Base-by-base conservation (phyloP, 2,797 vertebrate species). In the Meriones psammophilus region DNA sequence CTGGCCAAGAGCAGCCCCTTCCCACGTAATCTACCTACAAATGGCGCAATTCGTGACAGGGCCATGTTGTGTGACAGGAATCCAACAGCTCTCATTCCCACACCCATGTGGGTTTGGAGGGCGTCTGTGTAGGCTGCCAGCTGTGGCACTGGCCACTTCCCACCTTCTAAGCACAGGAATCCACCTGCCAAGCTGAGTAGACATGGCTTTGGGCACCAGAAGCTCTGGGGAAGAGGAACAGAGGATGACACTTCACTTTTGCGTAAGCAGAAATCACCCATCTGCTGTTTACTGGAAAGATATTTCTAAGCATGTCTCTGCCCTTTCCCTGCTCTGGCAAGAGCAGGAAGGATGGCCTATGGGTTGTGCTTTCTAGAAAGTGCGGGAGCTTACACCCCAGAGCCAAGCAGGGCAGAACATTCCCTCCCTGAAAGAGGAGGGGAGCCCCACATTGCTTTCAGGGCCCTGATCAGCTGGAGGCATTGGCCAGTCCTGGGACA, bases 271-370 rank as follows among this genome's bases (percentile, higher is more conserved):
- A 24, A 86, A 39, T 56, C 80, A 56, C 24, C 50, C 18, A 76
- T 88, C 71, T 0, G 2, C 73, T 42, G 30, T 33, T 74, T 33
- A 13, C 1, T 15, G 80, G 92, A 30, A 81, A 74, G 73, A 30
- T 39, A 50, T 13, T 68, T 64, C 89, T 42, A 46, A 26, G 33
- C 64, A 4, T 1, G 13, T 50, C 66, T 46, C 26, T 28, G 14
- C 4, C 68, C 4, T 1, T 39, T 28, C 71, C 26, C 73, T 36
- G 54, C 64, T 62, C 69, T 62, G 62, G 50, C 5, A 36, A 30
- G 79, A 42, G n/a, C 10, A 14, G 62, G 3, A 68, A 69, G 26
- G 26, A 33, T 0, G 0, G 0, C 1, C 13, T 0, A 17, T 15
- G 0, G 42, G 60, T 46, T 66, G 1, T 2, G 4, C 60, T 66